Conservation (phyloP, 2,888 invertebrate genomes). For the Drosophila nigricruria region DNA sequence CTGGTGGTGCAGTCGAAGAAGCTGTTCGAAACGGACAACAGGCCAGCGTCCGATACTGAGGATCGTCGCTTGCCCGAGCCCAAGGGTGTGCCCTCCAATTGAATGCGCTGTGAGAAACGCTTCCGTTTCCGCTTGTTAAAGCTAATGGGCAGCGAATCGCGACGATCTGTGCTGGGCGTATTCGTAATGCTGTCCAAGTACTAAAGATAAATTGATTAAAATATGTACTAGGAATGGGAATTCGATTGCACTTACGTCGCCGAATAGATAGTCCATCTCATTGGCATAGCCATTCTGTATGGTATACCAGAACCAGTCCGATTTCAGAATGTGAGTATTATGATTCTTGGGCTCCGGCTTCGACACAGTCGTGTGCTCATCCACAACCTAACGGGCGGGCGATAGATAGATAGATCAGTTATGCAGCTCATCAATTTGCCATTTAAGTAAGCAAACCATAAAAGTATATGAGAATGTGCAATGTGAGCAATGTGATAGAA, state of each 20-base stretch:
- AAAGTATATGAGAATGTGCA: constrained; percentile 28
- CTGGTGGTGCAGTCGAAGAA: constrained; percentile 95
- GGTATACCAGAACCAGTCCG: constrained; percentile 99
- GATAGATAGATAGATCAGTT: not conserved
- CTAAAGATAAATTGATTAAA: constrained; percentile 48
- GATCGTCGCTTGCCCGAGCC: constrained; percentile 90
- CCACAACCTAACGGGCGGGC: constrained; percentile 89
- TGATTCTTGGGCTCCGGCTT: constrained; percentile 90
- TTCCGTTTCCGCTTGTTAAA: constrained; percentile 92
- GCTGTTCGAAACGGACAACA: constrained; percentile 93
- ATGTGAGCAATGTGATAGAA: constrained; percentile 31
- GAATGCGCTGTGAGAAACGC: constrained; percentile 87
- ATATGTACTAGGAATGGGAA: not conserved
- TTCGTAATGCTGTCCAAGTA: constrained; percentile 85
- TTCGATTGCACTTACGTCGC: constrained; percentile 89
- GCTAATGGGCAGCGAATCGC: constrained; percentile 87
- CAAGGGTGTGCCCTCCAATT: constrained; percentile 84
- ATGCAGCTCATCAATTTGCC: not conserved
- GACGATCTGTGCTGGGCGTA: constrained; percentile 86
- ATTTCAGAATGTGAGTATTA: constrained; percentile 92
- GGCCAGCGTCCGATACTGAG: constrained; percentile 93
- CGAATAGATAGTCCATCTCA: constrained; percentile 95
- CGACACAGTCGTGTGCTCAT: constrained; percentile 90
- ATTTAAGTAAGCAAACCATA: not conserved
- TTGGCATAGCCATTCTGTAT: constrained; percentile 98